Evolutionary conservation across 2,797 vertebrate genomes (phyloP), one percentile per base, ranked within the genome.

Genomic region (Threskiornis aethiopicus): DNA sequence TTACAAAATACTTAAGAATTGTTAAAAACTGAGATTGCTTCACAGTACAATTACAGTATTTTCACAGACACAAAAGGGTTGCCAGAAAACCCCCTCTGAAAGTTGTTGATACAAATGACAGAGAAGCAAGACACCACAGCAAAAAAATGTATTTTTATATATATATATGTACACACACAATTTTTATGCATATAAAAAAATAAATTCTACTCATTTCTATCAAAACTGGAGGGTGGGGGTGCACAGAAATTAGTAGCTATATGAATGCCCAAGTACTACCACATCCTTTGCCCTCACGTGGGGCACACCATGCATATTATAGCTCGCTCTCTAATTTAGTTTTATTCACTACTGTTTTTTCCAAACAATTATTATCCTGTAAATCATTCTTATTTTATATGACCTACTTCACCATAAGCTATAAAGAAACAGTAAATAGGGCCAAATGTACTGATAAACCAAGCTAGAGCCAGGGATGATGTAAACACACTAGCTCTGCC

Each of bases 371-470:
- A 59, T 70, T 59, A 64, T 17, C 33, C 90, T 83, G 57, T 73
- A 93, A 76, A 84, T 82, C 31, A 66, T 64, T 79, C 46, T 62
- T 37, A 9, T 4, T 89, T 92, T 89, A 49, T 72, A 71, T 15
- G 2, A 90, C 41, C 47, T 75, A 87, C 70, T 89, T 92, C 75
- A 85, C 11, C 44, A 80, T 37, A 67, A 92, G 44, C 73, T 76
- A 67, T 58, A 92, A 87, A 84, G 58, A 91, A 84, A 95, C 22
- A 85, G 33, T 47, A 87, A 84, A 93, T 10, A 75, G 35, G 54
- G 81, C 90, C 90, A 96, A 95, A 89, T 69, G 65, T 89, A 85
- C 59, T 65, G 84, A 94, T 75, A 92, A 96, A 87, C 37, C 2
- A 9, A 83, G 41, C 26, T 65, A 83, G 51, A 93, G 89, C 79